Evolutionary conservation across 2,797 vertebrate species (phyloP).

Genomic region (Setipinna tenuifilis): DNA sequence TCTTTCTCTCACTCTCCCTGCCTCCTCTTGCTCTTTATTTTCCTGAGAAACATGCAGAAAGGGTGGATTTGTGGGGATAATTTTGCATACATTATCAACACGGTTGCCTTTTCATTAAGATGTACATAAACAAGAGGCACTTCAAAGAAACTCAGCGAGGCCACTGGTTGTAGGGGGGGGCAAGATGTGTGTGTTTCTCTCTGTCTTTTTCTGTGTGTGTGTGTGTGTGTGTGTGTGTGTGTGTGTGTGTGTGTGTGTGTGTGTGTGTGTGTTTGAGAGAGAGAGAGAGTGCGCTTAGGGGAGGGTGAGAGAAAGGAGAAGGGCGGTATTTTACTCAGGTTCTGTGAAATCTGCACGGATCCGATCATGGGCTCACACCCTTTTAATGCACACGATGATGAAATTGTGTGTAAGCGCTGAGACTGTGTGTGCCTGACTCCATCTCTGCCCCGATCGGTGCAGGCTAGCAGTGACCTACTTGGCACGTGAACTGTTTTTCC

Average conservation of each 20-base stretch:
- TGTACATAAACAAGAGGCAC: conserved; percentile 2
- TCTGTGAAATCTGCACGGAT: conserved; percentile 14
- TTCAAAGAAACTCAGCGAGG: not conserved
- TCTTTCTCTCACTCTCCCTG: conserved; percentile 27
- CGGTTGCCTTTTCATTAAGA: conserved; percentile 4
- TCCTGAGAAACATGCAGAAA: not conserved
- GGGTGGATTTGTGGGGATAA: not conserved
- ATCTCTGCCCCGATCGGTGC: conserved; percentile 6
- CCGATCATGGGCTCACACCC: conserved; percentile 7
- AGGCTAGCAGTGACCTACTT: conserved; percentile 40
- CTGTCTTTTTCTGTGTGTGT: not conserved
- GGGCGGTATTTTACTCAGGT: conserved; percentile 2
- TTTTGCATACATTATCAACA: conserved; percentile 2
- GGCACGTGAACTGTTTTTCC: conserved; percentile 1
- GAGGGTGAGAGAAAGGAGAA: not conserved
- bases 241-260: not conserved
- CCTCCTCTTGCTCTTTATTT: not conserved
- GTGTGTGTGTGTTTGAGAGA: not conserved
- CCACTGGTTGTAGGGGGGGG: conserved; percentile 11
- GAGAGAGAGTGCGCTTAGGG: not conserved
- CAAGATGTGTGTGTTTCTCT: conserved; percentile 23
- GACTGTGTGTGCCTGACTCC: conserved; percentile 31
- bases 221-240: conserved; percentile 34
- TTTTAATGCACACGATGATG: conserved; percentile 33
- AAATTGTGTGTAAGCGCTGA: conserved; percentile 37